These are phyloP conservation scores for Notoglanidium macrostoma DNA, from an alignment of 2,797 vertebrate genomes.

Conservation along the genomic window DNA sequence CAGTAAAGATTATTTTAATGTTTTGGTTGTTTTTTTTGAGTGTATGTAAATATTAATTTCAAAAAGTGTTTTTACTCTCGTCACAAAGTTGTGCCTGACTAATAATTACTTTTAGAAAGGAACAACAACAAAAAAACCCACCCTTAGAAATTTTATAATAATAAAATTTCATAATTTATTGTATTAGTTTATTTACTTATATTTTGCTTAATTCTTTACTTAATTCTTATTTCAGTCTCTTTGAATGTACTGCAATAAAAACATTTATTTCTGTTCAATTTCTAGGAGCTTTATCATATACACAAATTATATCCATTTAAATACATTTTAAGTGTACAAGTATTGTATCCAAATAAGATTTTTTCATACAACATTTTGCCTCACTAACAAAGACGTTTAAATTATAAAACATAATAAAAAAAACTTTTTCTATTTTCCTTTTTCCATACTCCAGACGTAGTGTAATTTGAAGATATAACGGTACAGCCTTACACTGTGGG, in stretches of 20 bases:
- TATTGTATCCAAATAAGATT: background rate
- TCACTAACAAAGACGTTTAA: background rate
- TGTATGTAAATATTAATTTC: background rate
- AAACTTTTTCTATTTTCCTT: background rate
- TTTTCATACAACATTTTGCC: background rate
- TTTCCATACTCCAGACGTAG: background rate
- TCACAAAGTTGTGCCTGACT: background rate
- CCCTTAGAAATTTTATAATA: background rate
- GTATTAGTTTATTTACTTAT: background rate
- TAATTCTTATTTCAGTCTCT: background rate
- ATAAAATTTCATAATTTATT: background rate
- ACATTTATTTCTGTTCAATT: background rate
- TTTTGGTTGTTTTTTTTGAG: background rate
- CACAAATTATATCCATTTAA: background rate
- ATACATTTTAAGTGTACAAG: background rate
- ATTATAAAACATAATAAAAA: background rate
- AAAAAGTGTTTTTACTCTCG: background rate
- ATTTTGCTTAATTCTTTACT: background rate
- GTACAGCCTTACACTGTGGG: background rate
- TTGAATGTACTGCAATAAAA: background rate
- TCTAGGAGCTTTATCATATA: background rate
- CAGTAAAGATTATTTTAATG: background rate
- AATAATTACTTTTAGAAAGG: background rate
- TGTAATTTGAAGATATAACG: background rate
- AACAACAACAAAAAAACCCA: background rate